Percentiles rank a stretch among this genome's conserved stretches.
These are phyloP conservation scores for Branchinecta sandiegonensis DNA, from an alignment of 2,888 invertebrate genomes.

Conservation along the genomic window DNA sequence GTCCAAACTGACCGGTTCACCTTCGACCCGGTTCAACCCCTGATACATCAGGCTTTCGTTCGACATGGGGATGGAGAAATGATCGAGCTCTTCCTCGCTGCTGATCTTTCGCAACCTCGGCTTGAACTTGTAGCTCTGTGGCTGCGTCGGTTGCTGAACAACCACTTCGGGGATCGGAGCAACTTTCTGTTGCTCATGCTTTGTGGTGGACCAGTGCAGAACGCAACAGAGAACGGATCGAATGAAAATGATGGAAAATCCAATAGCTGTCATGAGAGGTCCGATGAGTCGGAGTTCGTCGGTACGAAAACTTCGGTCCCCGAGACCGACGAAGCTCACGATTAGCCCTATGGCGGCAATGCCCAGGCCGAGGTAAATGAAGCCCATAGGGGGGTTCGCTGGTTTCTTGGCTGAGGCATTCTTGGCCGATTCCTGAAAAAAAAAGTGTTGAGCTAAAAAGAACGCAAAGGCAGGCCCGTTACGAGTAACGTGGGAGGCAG, in stretches of 20 bases:
- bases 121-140: background rate
- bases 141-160: constrained; percentile 10
- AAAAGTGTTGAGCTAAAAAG: background rate
- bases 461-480: no score
- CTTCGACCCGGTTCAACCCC: background rate
- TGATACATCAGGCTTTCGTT: constrained; percentile 12
- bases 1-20: constrained; percentile 10
- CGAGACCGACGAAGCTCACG: constrained; percentile 76
- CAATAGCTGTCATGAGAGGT: constrained; percentile 61
- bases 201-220: constrained; percentile 21
- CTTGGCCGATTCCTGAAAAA: constrained; percentile 3
- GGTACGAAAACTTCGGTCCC: constrained; percentile 55
- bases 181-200: constrained; percentile 2
- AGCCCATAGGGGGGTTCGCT: constrained; percentile 36
- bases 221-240: constrained; percentile 57
- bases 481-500: no score
- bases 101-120: constrained; percentile 13
- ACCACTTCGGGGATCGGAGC: background rate
- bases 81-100: constrained; percentile 9
- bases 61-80: constrained; percentile 12
- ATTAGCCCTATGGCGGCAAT: constrained; percentile 68
- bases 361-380: constrained; percentile 69
- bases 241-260: constrained; percentile 64
- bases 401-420: background rate
- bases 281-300: constrained; percentile 71